These are phyloP conservation scores for Pheucticus melanocephalus DNA, from an alignment of 2,113 vertebrate species.

Conservation along the genomic window DNA sequence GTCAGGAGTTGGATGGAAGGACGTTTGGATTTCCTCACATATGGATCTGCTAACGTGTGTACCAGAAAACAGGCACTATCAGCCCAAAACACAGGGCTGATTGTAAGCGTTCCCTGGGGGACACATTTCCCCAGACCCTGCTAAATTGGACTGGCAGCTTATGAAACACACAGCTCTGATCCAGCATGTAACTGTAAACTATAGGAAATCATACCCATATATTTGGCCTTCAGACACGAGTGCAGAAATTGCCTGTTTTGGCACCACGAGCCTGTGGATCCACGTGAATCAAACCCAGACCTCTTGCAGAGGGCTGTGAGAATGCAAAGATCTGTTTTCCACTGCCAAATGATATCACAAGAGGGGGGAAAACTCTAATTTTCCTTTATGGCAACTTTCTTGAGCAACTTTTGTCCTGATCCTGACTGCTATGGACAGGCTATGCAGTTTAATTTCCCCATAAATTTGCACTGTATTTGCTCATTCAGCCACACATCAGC, in stretches of 20 bases:
- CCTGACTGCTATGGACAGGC: rapidly evolving
- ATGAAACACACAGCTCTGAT: slow-evolving; percentile 38
- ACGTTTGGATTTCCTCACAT: background rate
- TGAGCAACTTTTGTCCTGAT: background rate
- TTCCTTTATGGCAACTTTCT: background rate
- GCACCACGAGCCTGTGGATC: slow-evolving; percentile 26
- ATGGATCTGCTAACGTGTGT: slow-evolving; percentile 33
- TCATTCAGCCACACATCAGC: background rate
- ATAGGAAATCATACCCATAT: slow-evolving; percentile 61
- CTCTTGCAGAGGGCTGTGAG: background rate
- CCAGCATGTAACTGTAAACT: slow-evolving; percentile 61
- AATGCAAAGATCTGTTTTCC: background rate
- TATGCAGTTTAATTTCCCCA: background rate
- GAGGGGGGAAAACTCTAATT: background rate
- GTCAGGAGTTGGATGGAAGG: background rate
- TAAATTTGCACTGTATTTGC: background rate
- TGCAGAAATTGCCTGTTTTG: slow-evolving; percentile 49
- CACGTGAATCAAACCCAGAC: slow-evolving; percentile 48
- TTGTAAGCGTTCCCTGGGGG: slow-evolving; percentile 35
- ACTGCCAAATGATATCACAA: background rate
- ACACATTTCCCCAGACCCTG: slow-evolving; percentile 49
- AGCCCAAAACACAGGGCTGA: slow-evolving; percentile 22
- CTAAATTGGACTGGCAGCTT: slow-evolving; percentile 61
- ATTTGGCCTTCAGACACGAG: slow-evolving; percentile 53
- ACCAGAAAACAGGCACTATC: slow-evolving; percentile 31